phyloP scores from a whole-genome alignment of 2,888 invertebrate species.

The Oxycera nigricornis region DNA sequence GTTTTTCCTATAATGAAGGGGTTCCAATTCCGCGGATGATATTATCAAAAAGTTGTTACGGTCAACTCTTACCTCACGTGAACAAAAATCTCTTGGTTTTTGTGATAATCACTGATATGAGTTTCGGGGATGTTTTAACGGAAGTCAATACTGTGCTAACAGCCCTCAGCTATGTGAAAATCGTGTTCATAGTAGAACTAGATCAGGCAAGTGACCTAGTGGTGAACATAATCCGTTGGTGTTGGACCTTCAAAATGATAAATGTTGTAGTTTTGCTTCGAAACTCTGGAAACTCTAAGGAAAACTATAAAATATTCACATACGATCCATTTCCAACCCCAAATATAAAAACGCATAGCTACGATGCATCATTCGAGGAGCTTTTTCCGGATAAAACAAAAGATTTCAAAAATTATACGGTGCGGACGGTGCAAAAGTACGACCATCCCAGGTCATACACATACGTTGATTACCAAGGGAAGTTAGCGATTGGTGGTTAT shows the following conservation, averaged over 20 bases:
- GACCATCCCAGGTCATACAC: conserved; percentile 15
- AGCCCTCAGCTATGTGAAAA: neutral
- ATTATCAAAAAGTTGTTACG: neutral
- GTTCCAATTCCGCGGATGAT: neutral
- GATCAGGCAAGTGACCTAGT: neutral
- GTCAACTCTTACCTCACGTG: neutral
- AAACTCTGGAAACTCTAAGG: neutral
- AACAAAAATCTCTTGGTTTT: neutral
- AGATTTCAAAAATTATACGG: neutral
- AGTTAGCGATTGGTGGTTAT: neutral
- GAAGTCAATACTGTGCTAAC: neutral
- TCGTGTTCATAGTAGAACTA: neutral
- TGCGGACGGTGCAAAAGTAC: conserved; percentile 1
- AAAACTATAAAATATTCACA: neutral
- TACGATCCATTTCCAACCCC: conserved; percentile 21
- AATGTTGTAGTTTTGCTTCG: neutral
- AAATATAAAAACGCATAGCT: neutral
- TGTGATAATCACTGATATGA: neutral
- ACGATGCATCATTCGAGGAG: neutral
- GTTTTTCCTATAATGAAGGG: neutral
- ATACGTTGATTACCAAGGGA: neutral
- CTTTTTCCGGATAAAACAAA: neutral
- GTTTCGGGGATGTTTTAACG: neutral
- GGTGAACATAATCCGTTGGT: neutral
- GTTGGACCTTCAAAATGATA: conserved; percentile 9